Base-by-base conservation (phyloP, 1,140 invertebrate species). In the Drosophila persimilis region DNA sequence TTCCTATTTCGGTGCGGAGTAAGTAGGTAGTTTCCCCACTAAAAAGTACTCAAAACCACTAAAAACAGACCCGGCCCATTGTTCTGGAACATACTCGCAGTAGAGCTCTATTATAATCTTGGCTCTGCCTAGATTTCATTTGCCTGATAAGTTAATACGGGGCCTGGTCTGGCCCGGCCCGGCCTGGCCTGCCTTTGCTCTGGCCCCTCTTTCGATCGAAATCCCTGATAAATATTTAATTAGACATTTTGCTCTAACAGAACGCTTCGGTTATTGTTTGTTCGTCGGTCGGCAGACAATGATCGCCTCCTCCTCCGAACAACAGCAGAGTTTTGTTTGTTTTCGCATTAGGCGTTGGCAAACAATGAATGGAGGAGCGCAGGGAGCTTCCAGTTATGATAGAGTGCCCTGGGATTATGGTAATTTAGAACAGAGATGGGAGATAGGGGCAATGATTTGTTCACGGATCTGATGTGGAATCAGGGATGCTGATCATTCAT, bases 221-320 rank as follows among this genome's bases (percentile, higher is more conserved):
- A 80, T 85, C 80, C 54, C 26, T 62, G 77, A 84, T 84, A 84
- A 84, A 85, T 85, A 85, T 84, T 84, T 80, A 84, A 84, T 84
- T 84, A 85, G 80, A 51, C 59, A 61, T 84, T 80, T 80, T 65
- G 74, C 70, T 46, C 53, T 60, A 60, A 73, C 54, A 75, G 67
- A 78, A 58, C 45, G 51, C 39, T 59, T 70, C 39, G 45, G 6
- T 57, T 72, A 59, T 74, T 79, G 63, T 71, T 80, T 58, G 74
- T 61, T 48, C 51, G 60, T 29, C 53, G 31, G 41, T 17, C 54
- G 45, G 43, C 45, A 73, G 43, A 74, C 53, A 74, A 58, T 48
- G 53, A 59, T 64, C 58, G 35, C 20, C 26, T 67, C 41, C 45
- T 57, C 44, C 45, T 57, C 44, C 24, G 31, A 56, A 51, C 41